Evolutionary conservation across 2,888 invertebrate species (phyloP), one percentile per base, ranked within the genome.

Genomic region (Cerastis leucographa): DNA sequence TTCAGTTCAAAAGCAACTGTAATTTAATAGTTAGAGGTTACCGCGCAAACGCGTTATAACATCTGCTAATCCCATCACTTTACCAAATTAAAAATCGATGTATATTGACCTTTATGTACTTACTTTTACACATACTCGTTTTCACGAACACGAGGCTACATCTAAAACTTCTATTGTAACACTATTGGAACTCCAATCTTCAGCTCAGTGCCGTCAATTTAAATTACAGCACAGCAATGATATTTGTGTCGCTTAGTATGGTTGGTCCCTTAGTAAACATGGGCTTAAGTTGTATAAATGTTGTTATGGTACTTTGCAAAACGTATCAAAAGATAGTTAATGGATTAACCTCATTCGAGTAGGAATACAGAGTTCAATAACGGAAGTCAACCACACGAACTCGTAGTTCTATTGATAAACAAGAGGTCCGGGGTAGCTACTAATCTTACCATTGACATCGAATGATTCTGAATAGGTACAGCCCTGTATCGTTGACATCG

Each of bases 381-480:
- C 35, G 19, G 77, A 67, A 62, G 66, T 76, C 35, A 49, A 82
- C 54, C 82, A 61, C 66, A 62, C 11, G 25, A 56, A 25, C 78
- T 35, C 49, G 35, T 64, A 68, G 54, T 42, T 70, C 82, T 61
- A 71, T 80, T 76, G 82, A 76, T 44, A 82, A 76, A 71, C 76
- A 82, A 70, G 61, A 76, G 61, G 70, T 14, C 46, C 46, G 54
- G 22, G 66, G 76, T 70, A 68, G 49, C 19, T 59, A 56, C 35
- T 81, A 81, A 68, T 81, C 62, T 46, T 42, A 7, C 46, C 46
- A 49, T 76, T 76, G 82, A 66, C 77, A 82, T 82, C 54, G 49
- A 66, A 49, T 76, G 46, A 61, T 56, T 70, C 59, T 61, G 69
- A 81, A 42, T 81, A 42, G 35, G 22, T 62, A 22, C 22, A 11